Evolutionary conservation across 2,888 invertebrate genomes (phyloP).

Genomic region (Hoplodrina blanda): DNA sequence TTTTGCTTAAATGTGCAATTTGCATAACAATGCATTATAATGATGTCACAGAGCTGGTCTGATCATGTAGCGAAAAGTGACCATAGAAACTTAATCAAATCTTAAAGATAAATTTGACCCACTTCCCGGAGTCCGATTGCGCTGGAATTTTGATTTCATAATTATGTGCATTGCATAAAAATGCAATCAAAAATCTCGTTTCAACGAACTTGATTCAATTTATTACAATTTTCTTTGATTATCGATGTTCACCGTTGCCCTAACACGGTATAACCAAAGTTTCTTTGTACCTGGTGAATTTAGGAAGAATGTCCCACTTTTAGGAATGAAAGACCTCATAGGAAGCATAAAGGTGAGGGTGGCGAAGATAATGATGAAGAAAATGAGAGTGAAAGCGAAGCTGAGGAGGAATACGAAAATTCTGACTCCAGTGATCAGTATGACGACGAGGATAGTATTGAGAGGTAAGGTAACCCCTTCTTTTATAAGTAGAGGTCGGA

Average conservation of each 20-base stretch:
- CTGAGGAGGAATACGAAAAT: constrained; percentile 74
- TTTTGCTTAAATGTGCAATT: too few relatives aligned
- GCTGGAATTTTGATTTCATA: too few relatives aligned
- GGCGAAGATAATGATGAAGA: constrained; percentile 63
- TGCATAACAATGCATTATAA: too few relatives aligned
- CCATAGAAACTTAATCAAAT: too few relatives aligned
- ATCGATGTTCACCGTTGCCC: not conserved
- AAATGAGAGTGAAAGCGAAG: constrained; percentile 67
- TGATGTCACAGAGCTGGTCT: too few relatives aligned
- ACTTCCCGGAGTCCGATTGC: too few relatives aligned
- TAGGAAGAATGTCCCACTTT: not conserved
- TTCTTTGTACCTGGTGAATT: not conserved
- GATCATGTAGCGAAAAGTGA: too few relatives aligned
- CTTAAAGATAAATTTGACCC: too few relatives aligned
- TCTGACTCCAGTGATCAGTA: constrained; percentile 72
- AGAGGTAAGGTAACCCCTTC: constrained; percentile 68
- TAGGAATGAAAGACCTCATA: constrained; percentile 65
- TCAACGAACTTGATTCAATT: too few relatives aligned
- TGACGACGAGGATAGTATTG: constrained; percentile 73
- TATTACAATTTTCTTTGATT: too few relatives aligned
- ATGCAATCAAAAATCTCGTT: too few relatives aligned
- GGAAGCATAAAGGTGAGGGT: constrained; percentile 61
- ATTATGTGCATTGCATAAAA: too few relatives aligned
- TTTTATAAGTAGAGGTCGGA: not conserved
- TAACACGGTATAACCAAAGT: not conserved